These are phyloP conservation scores for Heliconius eleuchia DNA, from an alignment of 1,140 invertebrate genomes.

Conservation along the genomic window DNA sequence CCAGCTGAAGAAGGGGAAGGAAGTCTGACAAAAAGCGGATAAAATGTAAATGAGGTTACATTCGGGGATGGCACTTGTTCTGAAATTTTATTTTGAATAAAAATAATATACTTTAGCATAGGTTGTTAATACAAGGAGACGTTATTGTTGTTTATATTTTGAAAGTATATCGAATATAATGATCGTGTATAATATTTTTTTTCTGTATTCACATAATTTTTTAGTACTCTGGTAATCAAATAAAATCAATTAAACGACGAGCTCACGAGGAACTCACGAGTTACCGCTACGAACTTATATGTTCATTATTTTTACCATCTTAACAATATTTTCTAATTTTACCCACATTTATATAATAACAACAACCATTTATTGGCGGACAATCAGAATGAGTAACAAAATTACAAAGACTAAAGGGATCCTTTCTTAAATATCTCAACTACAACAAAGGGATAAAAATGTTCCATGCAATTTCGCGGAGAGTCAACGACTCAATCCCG, in stretches of 20 bases:
- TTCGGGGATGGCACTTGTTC: constrained; percentile 48
- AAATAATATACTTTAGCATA: not conserved
- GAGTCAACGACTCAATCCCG: constrained; percentile 65
- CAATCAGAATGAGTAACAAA: constrained; percentile 66
- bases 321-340: constrained; percentile 15
- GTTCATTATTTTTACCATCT: not conserved
- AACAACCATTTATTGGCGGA: constrained; percentile 50
- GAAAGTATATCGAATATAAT: not conserved
- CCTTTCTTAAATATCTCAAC: constrained; percentile 64
- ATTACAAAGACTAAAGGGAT: constrained; percentile 68
- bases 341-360: constrained; percentile 18
- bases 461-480: constrained; percentile 70
- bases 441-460: constrained; percentile 77
- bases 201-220: not conserved
- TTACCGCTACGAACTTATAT: not conserved
- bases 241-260: not conserved
- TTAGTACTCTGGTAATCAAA: not conserved
- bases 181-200: not conserved
- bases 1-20: constrained; percentile 10
- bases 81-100: constrained; percentile 50
- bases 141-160: not conserved
- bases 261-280: not conserved
- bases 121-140: constrained; percentile 15
- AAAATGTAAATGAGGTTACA: constrained; percentile 49
- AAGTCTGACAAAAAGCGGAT: constrained; percentile 22